phyloP scores from a whole-genome alignment of 2,888 invertebrate species.

The Tenthredo mesomela region DNA sequence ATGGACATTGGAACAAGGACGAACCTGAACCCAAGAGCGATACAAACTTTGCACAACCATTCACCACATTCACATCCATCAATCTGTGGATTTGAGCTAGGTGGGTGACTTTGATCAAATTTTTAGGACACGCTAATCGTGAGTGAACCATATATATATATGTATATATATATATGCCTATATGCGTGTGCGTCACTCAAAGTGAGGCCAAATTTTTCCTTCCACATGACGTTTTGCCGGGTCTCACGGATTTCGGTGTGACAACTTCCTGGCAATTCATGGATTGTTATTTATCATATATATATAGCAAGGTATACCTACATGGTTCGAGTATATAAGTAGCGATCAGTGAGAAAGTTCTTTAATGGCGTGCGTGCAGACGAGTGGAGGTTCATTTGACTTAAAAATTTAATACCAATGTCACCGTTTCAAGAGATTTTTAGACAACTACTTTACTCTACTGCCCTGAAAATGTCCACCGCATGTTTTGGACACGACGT shows the following conservation, averaged over 20 bases:
- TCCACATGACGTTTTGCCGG: not conserved
- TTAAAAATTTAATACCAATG: not conserved
- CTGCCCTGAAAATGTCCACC: not conserved
- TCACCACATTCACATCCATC: not conserved
- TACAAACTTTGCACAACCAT: not conserved
- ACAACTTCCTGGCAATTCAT: constrained; percentile 40
- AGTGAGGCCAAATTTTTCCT: constrained; percentile 67
- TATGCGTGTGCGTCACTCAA: constrained; percentile 73
- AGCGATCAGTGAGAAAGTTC: constrained; percentile 15
- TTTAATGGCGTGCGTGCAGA: constrained; percentile 8
- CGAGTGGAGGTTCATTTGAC: not conserved
- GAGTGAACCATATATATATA: constrained; percentile 59
- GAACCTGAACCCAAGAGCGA: not conserved
- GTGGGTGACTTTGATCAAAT: not conserved
- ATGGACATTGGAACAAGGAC: constrained; percentile 12
- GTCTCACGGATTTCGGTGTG: constrained; percentile 9
- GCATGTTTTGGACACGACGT: not conserved
- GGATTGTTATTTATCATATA: constrained; percentile 24
- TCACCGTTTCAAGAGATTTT: not conserved
- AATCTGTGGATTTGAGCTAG: not conserved
- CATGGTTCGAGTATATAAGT: not conserved
- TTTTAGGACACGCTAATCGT: constrained; percentile 67
- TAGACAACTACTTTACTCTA: not conserved
- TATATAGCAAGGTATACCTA: not conserved
- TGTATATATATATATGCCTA: not conserved